Evolutionary conservation across 2,888 invertebrate species (phyloP), one percentile per base, ranked within the genome.

Genomic region (Ashinkailepas kermadecensis): DNA sequence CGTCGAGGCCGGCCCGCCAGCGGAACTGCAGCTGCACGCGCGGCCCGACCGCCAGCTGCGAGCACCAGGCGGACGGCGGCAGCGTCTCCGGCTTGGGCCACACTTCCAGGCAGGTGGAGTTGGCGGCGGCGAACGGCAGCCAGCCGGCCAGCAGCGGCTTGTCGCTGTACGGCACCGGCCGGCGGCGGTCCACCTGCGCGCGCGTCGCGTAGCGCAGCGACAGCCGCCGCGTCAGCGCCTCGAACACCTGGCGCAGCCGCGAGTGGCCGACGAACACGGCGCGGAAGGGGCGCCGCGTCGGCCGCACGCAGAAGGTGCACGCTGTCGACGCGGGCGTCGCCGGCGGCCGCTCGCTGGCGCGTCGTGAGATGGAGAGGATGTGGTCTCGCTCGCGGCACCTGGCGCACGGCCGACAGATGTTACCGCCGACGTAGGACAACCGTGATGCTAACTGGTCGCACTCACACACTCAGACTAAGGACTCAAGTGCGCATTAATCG

Each of bases 31-130:
- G 70, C 15, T 25, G 11, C 39, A 39, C 39, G 21, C n/a, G 12
- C 39, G 25, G 70, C 70, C 39, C 39, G 25, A 15, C 70, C 12
- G 70, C 39, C 13, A 21, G 15, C 7, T 0, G 39, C 25, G 70
- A 70, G 70, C 70, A 70, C 70, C 70, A 70, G 13, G 70, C 70
- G 15, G 4, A 0, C 70, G 39, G 25, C 39, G 70, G 70, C 15
- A 6, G 12, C 12, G 9, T 2, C 1, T 0, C 1, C 15, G 39
- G 39, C 70, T 70, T 70, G 23, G 70, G 70, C 70, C 25, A 70
- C 25, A 70, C 70, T 39, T 70, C 70, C 15, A 70, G 70, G 6
- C 70, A 70, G 39, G 70, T 70, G 70, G 70, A 70, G 70, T 39
- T 39, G 39, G 10, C 39, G 15, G 15, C 13, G 70, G 70, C 70